Evolutionary conservation across 1,140 invertebrate species (phyloP).

Genomic region (Drosophila ambigua): DNA sequence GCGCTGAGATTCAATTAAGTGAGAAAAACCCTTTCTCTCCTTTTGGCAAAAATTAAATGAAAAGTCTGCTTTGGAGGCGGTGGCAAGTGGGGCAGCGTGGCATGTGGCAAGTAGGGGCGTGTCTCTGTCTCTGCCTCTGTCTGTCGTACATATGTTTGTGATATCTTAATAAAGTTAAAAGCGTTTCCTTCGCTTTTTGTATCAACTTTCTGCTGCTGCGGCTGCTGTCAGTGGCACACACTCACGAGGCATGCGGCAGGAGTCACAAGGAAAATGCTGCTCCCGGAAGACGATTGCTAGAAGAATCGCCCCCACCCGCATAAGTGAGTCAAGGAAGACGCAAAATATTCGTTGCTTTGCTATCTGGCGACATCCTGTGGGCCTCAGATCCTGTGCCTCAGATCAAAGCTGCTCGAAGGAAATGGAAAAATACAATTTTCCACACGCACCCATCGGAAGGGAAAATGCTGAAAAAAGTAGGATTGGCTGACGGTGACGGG

Average conservation of each 20-base stretch:
- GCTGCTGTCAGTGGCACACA: conserved; percentile 72
- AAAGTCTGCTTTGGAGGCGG: conserved; percentile 41
- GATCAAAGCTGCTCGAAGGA: conserved; percentile 71
- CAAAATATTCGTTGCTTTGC: conserved; percentile 35
- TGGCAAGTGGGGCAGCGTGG: no score
- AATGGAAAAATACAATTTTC: conserved; percentile 69
- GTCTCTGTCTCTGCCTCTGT: background rate
- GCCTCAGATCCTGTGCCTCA: conserved; percentile 18
- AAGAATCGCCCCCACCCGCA: conserved; percentile 4
- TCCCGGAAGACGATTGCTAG: background rate
- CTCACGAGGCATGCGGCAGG: background rate
- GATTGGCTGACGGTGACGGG: background rate
- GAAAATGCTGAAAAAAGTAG: conserved; percentile 22
- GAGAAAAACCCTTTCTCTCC: conserved; percentile 59
- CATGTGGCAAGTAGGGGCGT: conserved; percentile 17
- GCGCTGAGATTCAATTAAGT: conserved; percentile 75
- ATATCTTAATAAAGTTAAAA: conserved; percentile 81
- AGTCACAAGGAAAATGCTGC: background rate
- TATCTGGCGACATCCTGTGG: conserved; percentile 9
- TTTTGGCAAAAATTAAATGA: conserved; percentile 57
- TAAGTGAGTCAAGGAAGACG: background rate
- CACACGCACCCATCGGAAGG: conserved; percentile 33
- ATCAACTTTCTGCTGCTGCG: conserved; percentile 68
- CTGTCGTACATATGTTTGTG: conserved; percentile 59
- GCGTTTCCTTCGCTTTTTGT: conserved; percentile 58